Percentiles rank a stretch among this genome's conserved stretches.
These are phyloP conservation scores for Stegastes partitus DNA, from an alignment of 2,113 vertebrate species.

Conservation along the genomic window DNA sequence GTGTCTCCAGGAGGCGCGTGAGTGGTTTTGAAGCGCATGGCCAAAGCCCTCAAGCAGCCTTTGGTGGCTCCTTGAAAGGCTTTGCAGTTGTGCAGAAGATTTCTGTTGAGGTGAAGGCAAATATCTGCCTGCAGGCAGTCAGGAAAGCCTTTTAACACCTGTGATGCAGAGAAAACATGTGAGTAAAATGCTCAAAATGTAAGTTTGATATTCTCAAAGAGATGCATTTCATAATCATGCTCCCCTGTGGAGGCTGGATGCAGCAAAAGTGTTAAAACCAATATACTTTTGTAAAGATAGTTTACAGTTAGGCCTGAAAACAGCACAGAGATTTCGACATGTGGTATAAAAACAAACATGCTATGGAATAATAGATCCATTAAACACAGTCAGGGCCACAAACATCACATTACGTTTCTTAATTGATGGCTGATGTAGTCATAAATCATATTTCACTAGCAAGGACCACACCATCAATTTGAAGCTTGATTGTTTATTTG, in stretches of 20 bases:
- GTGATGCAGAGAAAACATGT: slow-evolving; percentile 50
- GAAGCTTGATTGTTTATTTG: too few relatives aligned
- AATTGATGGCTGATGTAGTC: too few relatives aligned
- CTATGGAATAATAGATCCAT: slow-evolving; percentile 4
- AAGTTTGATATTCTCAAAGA: slow-evolving; percentile 5
- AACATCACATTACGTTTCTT: too few relatives aligned
- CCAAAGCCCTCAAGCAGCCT: slow-evolving; percentile 96
- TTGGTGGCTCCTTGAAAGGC: slow-evolving; percentile 96
- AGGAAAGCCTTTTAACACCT: slow-evolving; percentile 99
- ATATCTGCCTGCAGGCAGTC: slow-evolving; percentile 99
- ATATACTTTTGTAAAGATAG: slow-evolving; percentile 67
- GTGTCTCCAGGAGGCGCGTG: slow-evolving; percentile 98
- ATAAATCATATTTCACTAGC: too few relatives aligned
- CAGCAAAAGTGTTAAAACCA: slow-evolving; percentile 66
- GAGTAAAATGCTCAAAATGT: slow-evolving; percentile 25
- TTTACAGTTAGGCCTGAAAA: slow-evolving; percentile 74
- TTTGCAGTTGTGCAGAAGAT: slow-evolving; percentile 94
- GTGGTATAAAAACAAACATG: slow-evolving; percentile 29
- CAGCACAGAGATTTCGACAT: slow-evolving; percentile 70
- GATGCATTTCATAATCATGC: not conserved
- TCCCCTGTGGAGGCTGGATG: slow-evolving; percentile 36
- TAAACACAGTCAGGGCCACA: not conserved
- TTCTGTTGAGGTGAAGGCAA: slow-evolving; percentile 96
- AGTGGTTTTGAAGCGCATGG: slow-evolving; percentile 97
- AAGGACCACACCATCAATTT: too few relatives aligned